These are phyloP conservation scores for Palythoa grandis DNA, from an alignment of 92 coral and sea anemone genomes.

Conservation along the genomic window DNA sequence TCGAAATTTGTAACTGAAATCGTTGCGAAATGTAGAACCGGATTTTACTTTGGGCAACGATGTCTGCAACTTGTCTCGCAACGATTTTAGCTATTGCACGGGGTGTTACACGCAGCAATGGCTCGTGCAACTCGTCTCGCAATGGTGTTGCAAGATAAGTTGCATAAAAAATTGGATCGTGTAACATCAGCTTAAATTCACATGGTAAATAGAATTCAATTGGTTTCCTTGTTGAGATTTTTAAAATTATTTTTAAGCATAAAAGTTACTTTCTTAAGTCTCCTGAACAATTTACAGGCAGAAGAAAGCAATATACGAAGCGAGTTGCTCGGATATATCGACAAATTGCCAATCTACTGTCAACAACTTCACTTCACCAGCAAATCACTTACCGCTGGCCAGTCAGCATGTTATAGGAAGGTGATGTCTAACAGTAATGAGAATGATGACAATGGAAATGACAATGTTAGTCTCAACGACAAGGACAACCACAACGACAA, in stretches of 20 bases:
- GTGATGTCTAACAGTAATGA: constrained; percentile 30
- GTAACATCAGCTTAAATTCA: no score
- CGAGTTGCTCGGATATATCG: constrained; percentile 72
- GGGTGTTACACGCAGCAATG: no score
- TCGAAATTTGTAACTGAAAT: no score
- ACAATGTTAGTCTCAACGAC: neutral
- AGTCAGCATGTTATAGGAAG: constrained; percentile 88
- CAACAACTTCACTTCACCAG: constrained; percentile 89
- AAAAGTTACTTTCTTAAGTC: neutral
- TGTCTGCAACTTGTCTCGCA: no score
- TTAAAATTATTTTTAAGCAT: neutral
- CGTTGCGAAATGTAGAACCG: no score
- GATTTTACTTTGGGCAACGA: no score
- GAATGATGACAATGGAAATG: neutral
- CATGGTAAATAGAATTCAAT: neutral
- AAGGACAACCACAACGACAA: neutral
- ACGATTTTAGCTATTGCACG: no score
- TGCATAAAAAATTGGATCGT: no score
- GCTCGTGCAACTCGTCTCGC: no score
- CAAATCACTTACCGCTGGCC: constrained; percentile 90
- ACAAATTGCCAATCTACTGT: constrained; percentile 88
- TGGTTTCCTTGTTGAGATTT: neutral
- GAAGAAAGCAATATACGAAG: constrained; percentile 73
- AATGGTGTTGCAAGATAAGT: no score
- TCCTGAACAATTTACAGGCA: constrained; percentile 47